A percentile compares a stretch with the other conserved stretches of the same genome.
Evolutionary conservation across 2,113 vertebrate genomes (phyloP).

Genomic region (Eidolon helvum): DNA sequence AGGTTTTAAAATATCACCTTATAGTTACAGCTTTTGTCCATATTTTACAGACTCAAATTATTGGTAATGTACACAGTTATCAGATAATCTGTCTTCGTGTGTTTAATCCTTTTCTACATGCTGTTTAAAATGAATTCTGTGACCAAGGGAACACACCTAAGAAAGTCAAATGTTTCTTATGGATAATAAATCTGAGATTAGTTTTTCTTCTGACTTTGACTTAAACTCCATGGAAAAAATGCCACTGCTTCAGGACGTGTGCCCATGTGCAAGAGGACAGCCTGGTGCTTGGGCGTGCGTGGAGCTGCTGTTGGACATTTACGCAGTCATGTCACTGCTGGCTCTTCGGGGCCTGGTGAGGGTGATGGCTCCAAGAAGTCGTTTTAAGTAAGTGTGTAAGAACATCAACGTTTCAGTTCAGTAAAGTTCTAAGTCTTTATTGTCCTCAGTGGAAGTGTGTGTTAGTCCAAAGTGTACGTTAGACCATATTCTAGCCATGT

Average conservation of each 20-base stretch:
- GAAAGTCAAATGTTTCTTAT: conserved; percentile 23
- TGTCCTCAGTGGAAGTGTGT: background rate
- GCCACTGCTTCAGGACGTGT: conserved; percentile 64
- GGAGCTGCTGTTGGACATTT: fast-evolving
- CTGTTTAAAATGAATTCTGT: conserved; percentile 9
- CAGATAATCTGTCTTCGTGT: background rate
- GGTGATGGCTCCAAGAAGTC: conserved; percentile 63
- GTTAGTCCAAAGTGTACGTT: background rate
- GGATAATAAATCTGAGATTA: conserved; percentile 60
- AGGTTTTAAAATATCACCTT: background rate
- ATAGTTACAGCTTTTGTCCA: background rate
- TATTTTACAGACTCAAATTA: background rate
- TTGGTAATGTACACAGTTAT: background rate
- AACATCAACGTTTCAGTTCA: background rate
- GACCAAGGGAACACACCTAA: conserved; percentile 12
- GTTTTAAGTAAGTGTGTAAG: conserved; percentile 58
- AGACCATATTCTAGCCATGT: background rate
- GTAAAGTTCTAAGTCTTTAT: background rate
- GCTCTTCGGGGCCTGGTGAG: conserved; percentile 55
- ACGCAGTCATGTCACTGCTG: background rate
- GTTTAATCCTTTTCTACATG: background rate
- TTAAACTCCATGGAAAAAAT: conserved; percentile 70
- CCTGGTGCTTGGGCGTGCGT: conserved; percentile 65
- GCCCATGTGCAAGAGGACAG: conserved; percentile 36
- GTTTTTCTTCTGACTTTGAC: conserved; percentile 78